These are phyloP conservation scores for Eulemur mongoz DNA, from an alignment of 2,797 vertebrate species.

Conservation along the genomic window DNA sequence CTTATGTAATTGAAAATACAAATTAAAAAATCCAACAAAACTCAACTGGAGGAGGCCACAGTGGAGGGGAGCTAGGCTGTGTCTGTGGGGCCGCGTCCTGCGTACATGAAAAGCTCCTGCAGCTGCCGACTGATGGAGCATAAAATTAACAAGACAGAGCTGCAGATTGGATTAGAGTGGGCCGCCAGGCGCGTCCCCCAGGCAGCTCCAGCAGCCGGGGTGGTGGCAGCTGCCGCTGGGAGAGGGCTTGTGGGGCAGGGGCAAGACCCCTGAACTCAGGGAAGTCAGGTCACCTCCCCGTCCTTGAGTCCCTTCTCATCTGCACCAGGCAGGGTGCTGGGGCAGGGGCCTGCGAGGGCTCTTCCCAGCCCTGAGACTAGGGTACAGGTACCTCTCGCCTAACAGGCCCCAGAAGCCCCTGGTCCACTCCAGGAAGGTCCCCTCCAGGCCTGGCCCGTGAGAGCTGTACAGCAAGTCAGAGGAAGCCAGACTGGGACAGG, in stretches of 20 bases:
- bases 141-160: constrained; percentile 68
- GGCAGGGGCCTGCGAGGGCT: background rate
- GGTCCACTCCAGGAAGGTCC: background rate
- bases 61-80: background rate
- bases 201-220: background rate
- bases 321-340: background rate
- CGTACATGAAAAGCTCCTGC: background rate
- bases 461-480: background rate
- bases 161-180: constrained; percentile 46
- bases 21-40: constrained; percentile 45
- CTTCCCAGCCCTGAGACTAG: background rate
- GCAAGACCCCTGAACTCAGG: background rate
- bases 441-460: background rate
- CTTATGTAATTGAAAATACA: constrained; percentile 68
- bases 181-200: background rate
- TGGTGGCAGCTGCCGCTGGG: background rate
- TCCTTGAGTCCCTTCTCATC: background rate
- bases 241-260: background rate
- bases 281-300: background rate
- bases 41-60: background rate
- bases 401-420: background rate
- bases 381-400: background rate
- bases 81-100: background rate
- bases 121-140: constrained; percentile 49
- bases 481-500: background rate